These are phyloP conservation scores for Discoglossus pictus DNA, from an alignment of 2,797 vertebrate species.

Conservation along the genomic window DNA sequence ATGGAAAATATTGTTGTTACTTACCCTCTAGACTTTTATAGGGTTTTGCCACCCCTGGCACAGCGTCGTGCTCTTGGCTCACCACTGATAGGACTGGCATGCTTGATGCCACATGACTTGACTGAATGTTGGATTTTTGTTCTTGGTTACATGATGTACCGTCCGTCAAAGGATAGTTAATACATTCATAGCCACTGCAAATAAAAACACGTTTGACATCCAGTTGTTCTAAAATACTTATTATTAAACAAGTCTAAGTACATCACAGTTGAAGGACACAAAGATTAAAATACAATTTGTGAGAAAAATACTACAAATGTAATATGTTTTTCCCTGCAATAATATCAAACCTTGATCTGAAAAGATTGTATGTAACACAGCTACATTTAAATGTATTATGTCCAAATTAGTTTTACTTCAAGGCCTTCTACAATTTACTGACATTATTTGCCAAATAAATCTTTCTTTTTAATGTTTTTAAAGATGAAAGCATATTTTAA, in stretches of 20 bases:
- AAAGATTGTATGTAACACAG: too few relatives aligned
- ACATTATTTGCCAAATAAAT: too few relatives aligned
- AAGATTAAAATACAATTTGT: slow-evolving; percentile 1
- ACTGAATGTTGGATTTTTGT: slow-evolving; percentile 59
- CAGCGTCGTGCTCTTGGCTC: slow-evolving; percentile 59
- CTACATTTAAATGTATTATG: too few relatives aligned
- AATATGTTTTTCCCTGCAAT: too few relatives aligned
- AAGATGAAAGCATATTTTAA: too few relatives aligned
- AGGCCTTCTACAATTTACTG: too few relatives aligned
- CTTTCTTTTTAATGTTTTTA: too few relatives aligned
- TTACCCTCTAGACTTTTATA: slow-evolving; percentile 55
- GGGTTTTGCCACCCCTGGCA: slow-evolving; percentile 45
- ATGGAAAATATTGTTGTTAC: too few relatives aligned
- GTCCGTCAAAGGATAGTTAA: slow-evolving; percentile 69
- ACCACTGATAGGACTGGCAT: slow-evolving; percentile 51
- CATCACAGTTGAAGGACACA: not conserved
- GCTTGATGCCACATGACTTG: slow-evolving; percentile 54
- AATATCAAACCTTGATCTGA: too few relatives aligned
- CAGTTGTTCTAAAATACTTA: slow-evolving; percentile 42
- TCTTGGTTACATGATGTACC: slow-evolving; percentile 56
- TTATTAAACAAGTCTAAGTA: slow-evolving; percentile 36
- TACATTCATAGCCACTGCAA: slow-evolving; percentile 66
- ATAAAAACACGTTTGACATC: slow-evolving; percentile 48
- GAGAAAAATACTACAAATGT: too few relatives aligned
- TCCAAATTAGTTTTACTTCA: too few relatives aligned